Base-by-base conservation (phyloP, 2,797 vertebrate species). In the Anolis apletophallus region DNA sequence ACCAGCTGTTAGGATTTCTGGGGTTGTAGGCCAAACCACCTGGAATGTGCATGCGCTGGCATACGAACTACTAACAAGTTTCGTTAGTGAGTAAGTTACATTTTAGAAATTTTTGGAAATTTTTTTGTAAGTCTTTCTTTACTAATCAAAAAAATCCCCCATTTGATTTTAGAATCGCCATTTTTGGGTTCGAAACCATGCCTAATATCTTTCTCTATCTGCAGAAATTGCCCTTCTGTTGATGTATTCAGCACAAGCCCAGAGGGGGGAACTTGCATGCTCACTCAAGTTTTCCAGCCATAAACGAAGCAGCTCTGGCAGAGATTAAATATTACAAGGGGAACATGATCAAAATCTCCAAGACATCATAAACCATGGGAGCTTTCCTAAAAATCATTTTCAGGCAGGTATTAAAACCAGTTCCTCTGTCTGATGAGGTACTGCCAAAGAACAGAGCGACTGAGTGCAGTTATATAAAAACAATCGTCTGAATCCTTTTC, bases 291-390 rank as follows among this genome's bases (percentile, higher is more conserved):
- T 83, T 84, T 57, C 71, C 21, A 77, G 36, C 52, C 59, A 59
- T 80, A 75, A 84, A 80, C 50, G 34, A 55, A 59, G 69, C n/a
- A 80, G 77, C 83, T 10, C 32, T 52, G 77, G 34, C 54, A 59
- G 14, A 76, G 59, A 80, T 84, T 88, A 85, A 80, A 50, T 80
- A 71, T 85, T 69, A 69, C 12, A 75, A 50, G 50, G 71, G 36
- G 78, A 85, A 71, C 61, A 81, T 82, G 80, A 87, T 82, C 80
- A 87, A 82, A 87, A 69, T 52, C 80, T 82, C 40, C 83, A 81
- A 52, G 36, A 36, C 34, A 67, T 7, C 40, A 81, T 64, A 85
- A 84, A 81, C 16, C 32, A 80, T 34, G 61, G 61, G 67, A 40
- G 8, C 21, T 26, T 26, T n/a, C n/a, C n/a, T n/a, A n/a, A n/a